Percentiles rank a stretch among this genome's conserved stretches.
Evolutionary conservation across 1,140 invertebrate species (phyloP).

Genomic region (Drosophila funebris): DNA sequence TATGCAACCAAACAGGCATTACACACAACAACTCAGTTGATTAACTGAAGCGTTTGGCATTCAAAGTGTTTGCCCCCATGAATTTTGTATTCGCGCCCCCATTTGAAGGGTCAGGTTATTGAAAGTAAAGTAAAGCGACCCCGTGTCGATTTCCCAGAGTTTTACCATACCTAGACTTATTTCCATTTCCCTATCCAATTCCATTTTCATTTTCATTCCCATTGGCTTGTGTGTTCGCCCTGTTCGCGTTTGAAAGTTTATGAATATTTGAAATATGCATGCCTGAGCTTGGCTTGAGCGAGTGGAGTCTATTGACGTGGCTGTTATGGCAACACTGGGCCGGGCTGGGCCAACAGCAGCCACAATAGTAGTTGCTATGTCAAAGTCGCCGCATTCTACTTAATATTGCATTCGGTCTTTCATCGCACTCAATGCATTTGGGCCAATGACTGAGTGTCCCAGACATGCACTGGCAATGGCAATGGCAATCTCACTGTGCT

Average conservation of each 20-base stretch:
- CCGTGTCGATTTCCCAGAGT: slow-evolving; percentile 5
- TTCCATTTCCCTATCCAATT: background rate
- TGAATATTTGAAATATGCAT: slow-evolving; percentile 40
- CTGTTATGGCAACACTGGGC: slow-evolving; percentile 33
- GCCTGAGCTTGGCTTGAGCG: background rate
- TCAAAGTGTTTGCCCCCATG: slow-evolving; percentile 26
- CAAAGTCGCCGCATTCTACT: slow-evolving; percentile 22
- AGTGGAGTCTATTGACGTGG: slow-evolving; percentile 25
- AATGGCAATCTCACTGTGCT: background rate
- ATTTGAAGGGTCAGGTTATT: background rate
- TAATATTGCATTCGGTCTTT: slow-evolving; percentile 6
- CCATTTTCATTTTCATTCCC: background rate
- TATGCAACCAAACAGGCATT: background rate
- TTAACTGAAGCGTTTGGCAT: slow-evolving; percentile 35
- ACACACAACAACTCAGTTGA: slow-evolving; percentile 7
- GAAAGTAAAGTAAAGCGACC: background rate
- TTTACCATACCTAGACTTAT: background rate
- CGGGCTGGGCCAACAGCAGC: too few relatives aligned
- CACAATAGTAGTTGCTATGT: slow-evolving; percentile 15
- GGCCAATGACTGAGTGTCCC: background rate
- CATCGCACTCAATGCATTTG: background rate
- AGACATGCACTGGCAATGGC: background rate
- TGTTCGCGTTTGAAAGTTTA: slow-evolving; percentile 17
- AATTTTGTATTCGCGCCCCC: slow-evolving; percentile 25
- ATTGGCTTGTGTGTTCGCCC: background rate